Base-by-base conservation (phyloP, 2,888 invertebrate species). In the Tetranychus piercei region DNA sequence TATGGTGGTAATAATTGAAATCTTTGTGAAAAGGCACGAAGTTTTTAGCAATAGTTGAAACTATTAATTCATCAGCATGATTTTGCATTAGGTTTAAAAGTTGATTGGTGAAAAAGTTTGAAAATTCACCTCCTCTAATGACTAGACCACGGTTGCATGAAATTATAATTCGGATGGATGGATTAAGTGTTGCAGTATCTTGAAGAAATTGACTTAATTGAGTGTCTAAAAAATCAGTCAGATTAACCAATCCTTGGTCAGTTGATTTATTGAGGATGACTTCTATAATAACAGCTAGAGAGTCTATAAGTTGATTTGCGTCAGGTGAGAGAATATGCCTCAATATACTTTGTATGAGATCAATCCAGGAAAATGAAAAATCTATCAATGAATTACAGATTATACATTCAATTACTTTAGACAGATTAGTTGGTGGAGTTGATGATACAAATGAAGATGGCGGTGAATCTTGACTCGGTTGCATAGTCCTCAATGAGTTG, bases 111-210 rank as follows among this genome's bases (percentile, higher is more conserved):
- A 74, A 74, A 43, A 44, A 20, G 4, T 69, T 67, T 20, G 45
- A 44, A 44, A 69, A 18, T 23, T 23, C 15, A 22, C 69, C 69
- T 74, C 70, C 45, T 18, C 67, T n/a, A 1, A 74, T 44, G 9
- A 74, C 74, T 44, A 74, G 69, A 11, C 69, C 74, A 69, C 69
- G 69, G 20, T 69, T 69, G 20, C 69, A 69, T 6, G 22, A 18
- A 69, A 69, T 23, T 11, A 69, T 20, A 11, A 69, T 20, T 22
- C 20, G 69, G n/a, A 69, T 69, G 5, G 69, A 69, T 22, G 20
- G 22, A 5, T 5, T 69, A 6, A 11, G 22, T 1, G 20, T 23
- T 20, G 22, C 20, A 69, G n/a, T 5, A 1, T 69, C 22, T 20
- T 18, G 9, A 15, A 15, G 15, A 15, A 55, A 55, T 55, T 55